Evolutionary conservation across 1,140 invertebrate species (phyloP).

Genomic region (Pteromalus puparum): DNA sequence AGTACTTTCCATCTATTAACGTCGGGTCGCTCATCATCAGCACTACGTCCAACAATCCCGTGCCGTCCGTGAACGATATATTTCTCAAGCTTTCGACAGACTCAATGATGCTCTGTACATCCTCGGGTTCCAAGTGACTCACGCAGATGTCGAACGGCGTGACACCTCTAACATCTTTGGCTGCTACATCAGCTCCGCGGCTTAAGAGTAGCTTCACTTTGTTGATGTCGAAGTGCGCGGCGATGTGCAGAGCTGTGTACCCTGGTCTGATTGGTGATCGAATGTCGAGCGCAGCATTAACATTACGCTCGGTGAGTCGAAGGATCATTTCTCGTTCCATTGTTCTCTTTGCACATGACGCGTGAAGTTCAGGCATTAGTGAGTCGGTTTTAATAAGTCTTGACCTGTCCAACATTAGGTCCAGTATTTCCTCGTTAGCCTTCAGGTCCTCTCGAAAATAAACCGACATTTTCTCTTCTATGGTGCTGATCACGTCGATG

Average conservation of each 20-base stretch:
- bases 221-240: neutral
- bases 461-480: neutral
- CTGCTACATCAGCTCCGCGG: neutral
- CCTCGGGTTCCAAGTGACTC: no score
- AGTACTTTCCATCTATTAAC: neutral
- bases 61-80: neutral
- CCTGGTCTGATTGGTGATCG: neutral
- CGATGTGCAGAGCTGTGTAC: slow-evolving; percentile 13
- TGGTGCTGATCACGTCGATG: neutral
- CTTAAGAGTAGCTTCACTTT: neutral
- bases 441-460: neutral
- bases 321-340: neutral
- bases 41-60: neutral
- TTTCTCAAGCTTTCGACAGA: neutral
- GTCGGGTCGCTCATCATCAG: neutral
- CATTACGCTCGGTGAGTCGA: neutral
- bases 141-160: slow-evolving; percentile 5
- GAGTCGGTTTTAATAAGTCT: no score
- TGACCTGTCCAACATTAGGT: no score
- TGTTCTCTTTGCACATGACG: no score
- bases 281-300: neutral
- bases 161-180: neutral
- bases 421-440: neutral
- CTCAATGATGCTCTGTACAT: neutral
- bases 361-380: no score